Evolutionary conservation across 1,140 invertebrate species (phyloP).

Genomic region (Drosophila ficusphila): DNA sequence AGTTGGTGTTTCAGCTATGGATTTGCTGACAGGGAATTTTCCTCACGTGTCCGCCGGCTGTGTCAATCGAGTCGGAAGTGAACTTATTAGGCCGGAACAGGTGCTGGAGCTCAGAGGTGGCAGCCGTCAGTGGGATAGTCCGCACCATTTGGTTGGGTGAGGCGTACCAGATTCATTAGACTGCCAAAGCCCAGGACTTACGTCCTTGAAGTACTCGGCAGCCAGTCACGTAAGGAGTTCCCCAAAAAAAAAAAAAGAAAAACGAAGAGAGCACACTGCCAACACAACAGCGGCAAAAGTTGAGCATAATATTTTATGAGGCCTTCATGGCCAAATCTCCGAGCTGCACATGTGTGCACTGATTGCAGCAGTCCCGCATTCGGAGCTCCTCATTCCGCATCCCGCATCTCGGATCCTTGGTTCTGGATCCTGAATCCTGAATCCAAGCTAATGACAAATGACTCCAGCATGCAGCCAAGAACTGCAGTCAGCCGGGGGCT

Average conservation of each 20-base stretch:
- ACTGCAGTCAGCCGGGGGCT: slow-evolving; percentile 9
- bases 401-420: background rate
- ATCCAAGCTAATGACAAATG: slow-evolving; percentile 57
- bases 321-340: slow-evolving; percentile 62
- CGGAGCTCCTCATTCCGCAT: background rate
- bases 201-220: slow-evolving; percentile 4
- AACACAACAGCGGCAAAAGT: slow-evolving; percentile 33
- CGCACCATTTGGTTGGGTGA: slow-evolving; percentile 2
- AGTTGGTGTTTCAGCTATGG: background rate
- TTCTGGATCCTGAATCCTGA: background rate
- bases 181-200: slow-evolving; percentile 1
- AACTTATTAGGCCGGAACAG: slow-evolving; percentile 34
- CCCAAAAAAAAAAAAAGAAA: background rate
- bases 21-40: slow-evolving; percentile 58
- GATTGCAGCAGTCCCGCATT: slow-evolving; percentile 49
- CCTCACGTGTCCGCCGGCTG: slow-evolving; percentile 52
- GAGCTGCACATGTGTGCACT: slow-evolving; percentile 57
- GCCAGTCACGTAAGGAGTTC: slow-evolving; percentile 28
- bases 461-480: slow-evolving; percentile 25
- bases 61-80: slow-evolving; percentile 12
- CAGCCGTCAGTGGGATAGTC: background rate
- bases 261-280: background rate
- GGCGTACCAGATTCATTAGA: slow-evolving; percentile 26
- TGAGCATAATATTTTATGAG: slow-evolving; percentile 72
- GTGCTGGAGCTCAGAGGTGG: slow-evolving; percentile 13